Evolutionary conservation across 2,888 invertebrate species (phyloP), one percentile per base, ranked within the genome.

Genomic region (Quadroppia sp.): DNA sequence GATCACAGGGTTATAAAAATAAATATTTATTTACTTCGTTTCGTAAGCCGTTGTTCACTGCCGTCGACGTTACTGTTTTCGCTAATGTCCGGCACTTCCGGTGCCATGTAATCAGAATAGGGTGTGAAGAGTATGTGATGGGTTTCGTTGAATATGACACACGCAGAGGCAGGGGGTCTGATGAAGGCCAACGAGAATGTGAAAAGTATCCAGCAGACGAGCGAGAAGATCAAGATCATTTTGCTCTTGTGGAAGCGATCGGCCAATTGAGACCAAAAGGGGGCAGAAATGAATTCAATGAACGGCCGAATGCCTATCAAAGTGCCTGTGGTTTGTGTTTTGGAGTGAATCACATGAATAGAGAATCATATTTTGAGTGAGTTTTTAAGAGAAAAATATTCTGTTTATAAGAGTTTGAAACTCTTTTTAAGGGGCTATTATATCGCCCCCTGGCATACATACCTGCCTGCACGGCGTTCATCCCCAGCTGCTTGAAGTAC

Each of bases 401-500:
- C n/a, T n/a, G n/a, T n/a, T n/a, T n/a, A n/a, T n/a, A n/a, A n/a
- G n/a, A n/a, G n/a, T n/a, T n/a, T n/a, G n/a, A n/a, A n/a, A n/a
- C n/a, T n/a, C n/a, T n/a, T n/a, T n/a, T n/a, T n/a, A n/a, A n/a
- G n/a, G n/a, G n/a, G n/a, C n/a, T n/a, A n/a, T n/a, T n/a, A n/a
- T n/a, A n/a, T n/a, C n/a, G n/a, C n/a, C n/a, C n/a, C n/a, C n/a
- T n/a, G n/a, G n/a, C n/a, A n/a, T n/a, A n/a, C n/a, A n/a, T 86
- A 7, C 96, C 96, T 81, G 94, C 92, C 82, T 97, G 96, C 23
- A 91, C 90, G 0, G 97, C 93, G 84, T 96, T 97, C 95, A 99
- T 96, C 76, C 96, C 96, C 89, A 98, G 90, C 86, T 98, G 98
- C 85, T 99, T 99, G 86, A 99, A 99, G 85, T 98, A 99, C 64